Evolutionary conservation across 2,113 vertebrate genomes (phyloP).

Genomic region (Tamias sibiricus): DNA sequence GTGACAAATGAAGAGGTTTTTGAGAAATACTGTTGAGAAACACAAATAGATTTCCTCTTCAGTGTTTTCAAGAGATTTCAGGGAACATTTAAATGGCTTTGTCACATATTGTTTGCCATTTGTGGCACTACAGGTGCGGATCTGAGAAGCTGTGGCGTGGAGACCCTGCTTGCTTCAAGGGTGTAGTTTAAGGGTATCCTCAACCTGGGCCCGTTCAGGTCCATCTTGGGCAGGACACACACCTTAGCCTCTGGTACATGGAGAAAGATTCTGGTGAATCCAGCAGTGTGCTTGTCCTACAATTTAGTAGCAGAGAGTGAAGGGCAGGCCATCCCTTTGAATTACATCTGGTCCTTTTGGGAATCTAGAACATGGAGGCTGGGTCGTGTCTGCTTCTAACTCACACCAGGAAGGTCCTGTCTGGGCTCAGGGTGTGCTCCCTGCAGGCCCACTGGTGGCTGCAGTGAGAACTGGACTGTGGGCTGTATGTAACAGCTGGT

Average conservation of each 20-base stretch:
- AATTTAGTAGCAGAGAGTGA: background rate
- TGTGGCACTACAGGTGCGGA: too few species aligned
- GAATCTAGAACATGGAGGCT: background rate
- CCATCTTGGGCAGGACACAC: accelerated
- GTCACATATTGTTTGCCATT: background rate
- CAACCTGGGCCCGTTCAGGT: accelerated
- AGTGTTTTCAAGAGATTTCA: background rate
- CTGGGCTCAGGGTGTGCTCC: background rate
- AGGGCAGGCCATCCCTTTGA: background rate
- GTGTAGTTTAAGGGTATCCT: background rate
- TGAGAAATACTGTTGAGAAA: background rate
- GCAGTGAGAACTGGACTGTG: accelerated
- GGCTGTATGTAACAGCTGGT: accelerated
- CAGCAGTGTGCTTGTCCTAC: background rate
- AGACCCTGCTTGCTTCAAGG: too few species aligned
- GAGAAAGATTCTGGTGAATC: background rate
- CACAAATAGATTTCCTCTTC: background rate
- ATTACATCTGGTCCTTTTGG: background rate
- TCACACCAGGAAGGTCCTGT: background rate
- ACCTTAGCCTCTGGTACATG: background rate
- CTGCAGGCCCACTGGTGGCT: background rate
- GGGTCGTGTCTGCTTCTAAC: background rate
- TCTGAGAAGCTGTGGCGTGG: background rate
- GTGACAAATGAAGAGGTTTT: background rate
- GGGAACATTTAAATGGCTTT: background rate